phyloP scores from a whole-genome alignment of 2,888 invertebrate genomes.

The Pomacea canaliculata region DNA sequence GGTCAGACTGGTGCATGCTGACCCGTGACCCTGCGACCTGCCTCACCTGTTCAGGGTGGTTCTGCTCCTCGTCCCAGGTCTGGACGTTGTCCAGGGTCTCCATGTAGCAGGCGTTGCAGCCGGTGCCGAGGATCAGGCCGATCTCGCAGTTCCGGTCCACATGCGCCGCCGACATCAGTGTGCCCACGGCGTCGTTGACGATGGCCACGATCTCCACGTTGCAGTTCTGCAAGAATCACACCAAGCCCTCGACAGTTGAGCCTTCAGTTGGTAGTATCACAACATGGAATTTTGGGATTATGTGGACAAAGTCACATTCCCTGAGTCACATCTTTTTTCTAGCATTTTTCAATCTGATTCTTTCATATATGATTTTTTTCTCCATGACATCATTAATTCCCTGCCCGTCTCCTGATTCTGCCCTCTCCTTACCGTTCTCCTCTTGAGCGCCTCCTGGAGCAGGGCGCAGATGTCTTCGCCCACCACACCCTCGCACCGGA shows the following conservation, averaged over 20 bases:
- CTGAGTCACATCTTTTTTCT: too few species aligned
- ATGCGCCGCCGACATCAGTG: slow-evolving; percentile 98
- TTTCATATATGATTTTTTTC: too few species aligned
- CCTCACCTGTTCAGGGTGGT: slow-evolving; percentile 66
- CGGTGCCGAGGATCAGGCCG: slow-evolving; percentile 95
- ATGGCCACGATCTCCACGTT: slow-evolving; percentile 94
- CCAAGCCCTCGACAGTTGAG: too few species aligned
- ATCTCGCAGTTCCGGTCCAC: slow-evolving; percentile 92
- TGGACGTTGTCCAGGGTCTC: slow-evolving; percentile 88
- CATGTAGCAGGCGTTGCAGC: slow-evolving; percentile 94
- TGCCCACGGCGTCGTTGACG: slow-evolving; percentile 96
- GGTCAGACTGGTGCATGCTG: too few species aligned
- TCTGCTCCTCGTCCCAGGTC: slow-evolving; percentile 75
- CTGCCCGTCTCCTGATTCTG: too few species aligned
- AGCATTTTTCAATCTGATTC: too few species aligned
- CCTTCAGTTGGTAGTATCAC: too few species aligned
- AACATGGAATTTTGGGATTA: too few species aligned
- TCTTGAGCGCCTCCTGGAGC: slow-evolving; percentile 86
- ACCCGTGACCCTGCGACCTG: background rate
- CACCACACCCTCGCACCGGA: slow-evolving; percentile 90
- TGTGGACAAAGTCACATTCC: too few species aligned
- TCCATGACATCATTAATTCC: too few species aligned
- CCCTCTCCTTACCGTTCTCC: slow-evolving; percentile 69
- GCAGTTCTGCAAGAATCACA: slow-evolving; percentile 76
- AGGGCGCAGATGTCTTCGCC: slow-evolving; percentile 91